phyloP scores from a whole-genome alignment of 2,888 invertebrate genomes.

The Scaptomyza caliginosa region DNA sequence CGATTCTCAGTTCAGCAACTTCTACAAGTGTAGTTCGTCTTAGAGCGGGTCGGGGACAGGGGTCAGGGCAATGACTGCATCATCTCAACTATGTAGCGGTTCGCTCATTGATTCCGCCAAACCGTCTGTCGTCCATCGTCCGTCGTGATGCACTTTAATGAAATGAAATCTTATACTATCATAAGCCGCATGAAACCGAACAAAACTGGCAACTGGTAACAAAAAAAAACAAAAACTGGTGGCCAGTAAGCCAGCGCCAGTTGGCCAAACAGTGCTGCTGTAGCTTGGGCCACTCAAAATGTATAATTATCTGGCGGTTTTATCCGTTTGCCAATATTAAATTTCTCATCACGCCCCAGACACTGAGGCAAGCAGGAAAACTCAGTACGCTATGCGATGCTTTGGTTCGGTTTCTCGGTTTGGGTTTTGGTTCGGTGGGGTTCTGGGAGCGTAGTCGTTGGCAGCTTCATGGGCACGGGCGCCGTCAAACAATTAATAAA shows the following conservation, averaged over 20 bases:
- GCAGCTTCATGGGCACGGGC: constrained; percentile 78
- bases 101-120: constrained; percentile 71
- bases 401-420: background rate
- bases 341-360: constrained; percentile 83
- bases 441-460: constrained; percentile 42
- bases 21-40: background rate
- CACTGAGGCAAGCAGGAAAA: constrained; percentile 37
- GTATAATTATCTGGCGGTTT: constrained; percentile 80
- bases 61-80: constrained; percentile 43
- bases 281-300: constrained; percentile 74
- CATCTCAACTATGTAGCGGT: constrained; percentile 57
- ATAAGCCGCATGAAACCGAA: constrained; percentile 72
- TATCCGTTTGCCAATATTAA: constrained; percentile 83
- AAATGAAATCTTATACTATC: constrained; percentile 84
- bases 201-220: constrained; percentile 18
- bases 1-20: no score
- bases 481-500: constrained; percentile 79
- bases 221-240: constrained; percentile 46
- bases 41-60: background rate
- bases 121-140: constrained; percentile 65
- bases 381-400: constrained; percentile 27
- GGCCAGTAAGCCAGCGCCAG: constrained; percentile 51
- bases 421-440: constrained; percentile 9
- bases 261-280: constrained; percentile 37
- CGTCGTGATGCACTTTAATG: constrained; percentile 84